phyloP scores from a whole-genome alignment of 2,797 vertebrate species.

The Lerista edwardsae region DNA sequence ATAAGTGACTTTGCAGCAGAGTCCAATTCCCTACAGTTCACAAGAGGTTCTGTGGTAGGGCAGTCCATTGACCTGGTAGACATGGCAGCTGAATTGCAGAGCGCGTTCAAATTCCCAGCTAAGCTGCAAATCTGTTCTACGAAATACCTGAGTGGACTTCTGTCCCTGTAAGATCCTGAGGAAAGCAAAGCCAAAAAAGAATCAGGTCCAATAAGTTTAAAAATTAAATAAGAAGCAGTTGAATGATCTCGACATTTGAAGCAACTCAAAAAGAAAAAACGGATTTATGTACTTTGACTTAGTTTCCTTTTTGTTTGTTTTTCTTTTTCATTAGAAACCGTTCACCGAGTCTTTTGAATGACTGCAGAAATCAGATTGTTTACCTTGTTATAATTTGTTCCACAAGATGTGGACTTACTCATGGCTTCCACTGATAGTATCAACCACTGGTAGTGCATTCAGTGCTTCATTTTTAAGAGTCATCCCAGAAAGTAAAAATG shows the following conservation, averaged over 20 bases:
- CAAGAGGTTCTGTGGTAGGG: not conserved
- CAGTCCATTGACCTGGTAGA: conserved; percentile 19
- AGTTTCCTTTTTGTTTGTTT: not conserved
- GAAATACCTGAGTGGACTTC: conserved; percentile 56
- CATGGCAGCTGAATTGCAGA: conserved; percentile 59
- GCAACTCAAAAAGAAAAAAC: not conserved
- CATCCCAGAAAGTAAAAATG: not conserved
- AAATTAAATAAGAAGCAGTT: not conserved
- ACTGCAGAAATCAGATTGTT: not conserved
- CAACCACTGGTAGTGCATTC: not conserved
- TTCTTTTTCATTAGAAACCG: not conserved
- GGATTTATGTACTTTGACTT: not conserved
- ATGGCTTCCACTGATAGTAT: not conserved
- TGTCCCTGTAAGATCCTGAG: conserved; percentile 54
- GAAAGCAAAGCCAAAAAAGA: conserved; percentile 25
- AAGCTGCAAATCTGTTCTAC: conserved; percentile 73
- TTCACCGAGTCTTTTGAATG: not conserved
- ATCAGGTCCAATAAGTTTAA: conserved; percentile 6
- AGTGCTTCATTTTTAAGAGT: not conserved
- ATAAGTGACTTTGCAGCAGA: conserved; percentile 79
- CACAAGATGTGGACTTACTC: not conserved
- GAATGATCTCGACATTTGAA: not conserved
- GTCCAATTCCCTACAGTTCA: conserved; percentile 74
- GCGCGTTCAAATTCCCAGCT: conserved; percentile 71
- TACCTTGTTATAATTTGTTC: not conserved